Percentiles rank a stretch among this genome's conserved stretches.
Conservation (phyloP, 2,888 invertebrate species). For the Oegoconia quadripuncta region DNA sequence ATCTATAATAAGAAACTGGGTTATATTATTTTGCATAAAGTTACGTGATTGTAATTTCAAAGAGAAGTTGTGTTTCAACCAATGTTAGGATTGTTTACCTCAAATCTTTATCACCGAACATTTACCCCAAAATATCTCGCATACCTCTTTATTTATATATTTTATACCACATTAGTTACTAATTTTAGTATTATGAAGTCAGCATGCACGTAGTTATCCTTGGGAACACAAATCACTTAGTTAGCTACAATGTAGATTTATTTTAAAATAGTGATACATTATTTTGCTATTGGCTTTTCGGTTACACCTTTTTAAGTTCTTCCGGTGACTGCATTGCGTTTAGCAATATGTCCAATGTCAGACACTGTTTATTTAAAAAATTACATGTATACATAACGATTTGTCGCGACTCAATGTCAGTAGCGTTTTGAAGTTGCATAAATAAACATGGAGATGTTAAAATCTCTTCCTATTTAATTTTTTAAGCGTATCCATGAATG, state of each 20-base stretch:
- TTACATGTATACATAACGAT: constrained; percentile 39
- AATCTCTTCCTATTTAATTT: not conserved
- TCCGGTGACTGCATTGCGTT: constrained; percentile 36
- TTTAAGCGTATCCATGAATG: not conserved
- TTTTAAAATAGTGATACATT: constrained; percentile 33
- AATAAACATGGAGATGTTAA: constrained; percentile 28
- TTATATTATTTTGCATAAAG: not conserved
- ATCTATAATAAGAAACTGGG: not conserved
- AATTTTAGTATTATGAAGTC: constrained; percentile 60
- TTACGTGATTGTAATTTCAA: not conserved
- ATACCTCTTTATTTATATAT: constrained; percentile 54
- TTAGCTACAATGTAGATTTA: constrained; percentile 51
- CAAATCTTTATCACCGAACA: constrained; percentile 35
- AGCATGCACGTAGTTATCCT: constrained; percentile 64
- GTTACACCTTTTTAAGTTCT: constrained; percentile 25
- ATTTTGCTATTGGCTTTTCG: constrained; percentile 18
- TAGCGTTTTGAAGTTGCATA: constrained; percentile 31
- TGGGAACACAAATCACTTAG: constrained; percentile 56
- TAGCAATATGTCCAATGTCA: constrained; percentile 44
- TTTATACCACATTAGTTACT: constrained; percentile 51
- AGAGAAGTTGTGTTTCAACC: not conserved
- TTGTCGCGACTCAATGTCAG: constrained; percentile 40
- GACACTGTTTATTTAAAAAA: constrained; percentile 42
- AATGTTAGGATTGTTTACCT: constrained; percentile 24
- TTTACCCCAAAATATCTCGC: constrained; percentile 48